Base-by-base conservation (phyloP, 2,113 vertebrate species). In the Okapia johnstoni region DNA sequence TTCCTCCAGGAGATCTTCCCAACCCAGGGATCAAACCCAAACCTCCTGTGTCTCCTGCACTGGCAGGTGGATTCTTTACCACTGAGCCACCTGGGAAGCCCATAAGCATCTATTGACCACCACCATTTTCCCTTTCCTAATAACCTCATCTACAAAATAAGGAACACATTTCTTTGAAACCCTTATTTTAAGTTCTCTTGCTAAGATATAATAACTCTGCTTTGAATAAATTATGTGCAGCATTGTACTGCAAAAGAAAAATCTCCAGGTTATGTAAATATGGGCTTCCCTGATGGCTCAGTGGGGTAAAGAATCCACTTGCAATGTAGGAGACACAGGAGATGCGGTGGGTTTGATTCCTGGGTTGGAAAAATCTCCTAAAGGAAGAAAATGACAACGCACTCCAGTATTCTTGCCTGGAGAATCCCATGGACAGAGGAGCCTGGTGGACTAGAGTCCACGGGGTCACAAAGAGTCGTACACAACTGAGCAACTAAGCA, bases 141-240 rank as follows among this genome's bases (percentile, higher is more conserved):
- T 26, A 81, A 85, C 28, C 50, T 80, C 43, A 92, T 46, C 90
- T 90, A 60, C 25, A 95, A 70, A 94, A 89, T 55, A 92, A 90
- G 28, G 50, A 92, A 95, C 28, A 14, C 23, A 79, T 52, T 95
- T 96, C 70, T 70, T 89, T 96, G 84, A 96, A 96, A 96, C n/a
- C 43, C 14, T 94, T 95, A 48, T 96, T 97, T 96, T 97, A 95
- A 94, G 93, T 93, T 93, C 63, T 97, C 93, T 94, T 77, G 85
- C 87, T 79, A 93, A 98, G 57, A 89, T 60, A 85, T 77, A 93
- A 96, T 63, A 97, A 97, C 55, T 94, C 88, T 97, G 48, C 77
- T 76, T 93, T 93, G 95, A 97, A 97, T 95, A 97, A 97, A 94
- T 95, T 61, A 96, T 76, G 54, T 55, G 86, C 84, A 86, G 87